These are phyloP conservation scores for Xiphorhynchus erythropygius DNA, from an alignment of 2,797 vertebrate genomes.

Conservation along the genomic window DNA sequence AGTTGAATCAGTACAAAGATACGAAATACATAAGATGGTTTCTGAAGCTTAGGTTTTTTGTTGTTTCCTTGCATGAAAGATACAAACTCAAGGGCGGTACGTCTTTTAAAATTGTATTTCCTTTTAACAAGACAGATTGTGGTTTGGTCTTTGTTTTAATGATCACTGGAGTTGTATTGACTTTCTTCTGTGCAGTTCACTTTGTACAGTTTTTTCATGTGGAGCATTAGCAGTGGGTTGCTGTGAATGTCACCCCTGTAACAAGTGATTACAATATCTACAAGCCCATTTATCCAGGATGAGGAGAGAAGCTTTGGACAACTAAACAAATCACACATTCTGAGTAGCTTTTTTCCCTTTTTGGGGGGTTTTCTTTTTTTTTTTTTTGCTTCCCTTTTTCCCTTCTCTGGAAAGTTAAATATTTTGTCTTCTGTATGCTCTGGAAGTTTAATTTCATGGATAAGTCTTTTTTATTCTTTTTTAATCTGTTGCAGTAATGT, in stretches of 20 bases:
- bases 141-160: not conserved
- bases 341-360: not conserved
- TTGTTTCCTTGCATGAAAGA: not conserved
- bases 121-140: not conserved
- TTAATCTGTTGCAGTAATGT: not conserved
- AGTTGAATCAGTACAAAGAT: not conserved
- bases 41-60: not conserved
- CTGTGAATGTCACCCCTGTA: not conserved
- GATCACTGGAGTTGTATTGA: not conserved
- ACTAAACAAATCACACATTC: not conserved
- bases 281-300: not conserved
- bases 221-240: not conserved
- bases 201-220: not conserved
- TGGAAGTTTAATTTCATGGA: not conserved
- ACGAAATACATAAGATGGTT: not conserved
- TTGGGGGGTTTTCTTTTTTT: accelerated
- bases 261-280: not conserved
- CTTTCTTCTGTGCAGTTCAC: not conserved
- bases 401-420: not conserved
- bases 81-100: not conserved
- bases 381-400: accelerated
- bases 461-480: not conserved
- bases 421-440: not conserved
- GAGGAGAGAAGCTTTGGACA: not conserved
- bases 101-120: not conserved